Percentiles rank a stretch among this genome's conserved stretches.
phyloP scores from a whole-genome alignment of 2,113 vertebrate species.

The Anguilla rostrata region DNA sequence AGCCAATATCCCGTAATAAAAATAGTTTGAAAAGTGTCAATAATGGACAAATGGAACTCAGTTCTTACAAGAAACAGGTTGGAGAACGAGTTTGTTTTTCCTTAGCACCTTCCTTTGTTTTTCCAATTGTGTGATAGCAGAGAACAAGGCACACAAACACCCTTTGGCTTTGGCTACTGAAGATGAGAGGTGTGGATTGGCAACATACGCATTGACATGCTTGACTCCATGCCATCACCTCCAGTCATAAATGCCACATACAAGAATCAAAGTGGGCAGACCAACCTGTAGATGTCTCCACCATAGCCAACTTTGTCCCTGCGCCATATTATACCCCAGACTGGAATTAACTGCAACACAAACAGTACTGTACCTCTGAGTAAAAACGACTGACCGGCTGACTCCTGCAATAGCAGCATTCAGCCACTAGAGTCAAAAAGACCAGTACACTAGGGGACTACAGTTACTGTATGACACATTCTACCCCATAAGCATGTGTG shows the following conservation, averaged over 20 bases:
- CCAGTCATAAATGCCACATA: not conserved
- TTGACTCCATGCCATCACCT: not conserved
- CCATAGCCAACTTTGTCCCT: too few relatives aligned
- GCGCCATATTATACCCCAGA: not conserved
- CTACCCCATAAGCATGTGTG: too few relatives aligned
- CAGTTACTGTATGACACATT: too few relatives aligned
- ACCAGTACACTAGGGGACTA: too few relatives aligned
- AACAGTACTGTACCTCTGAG: not conserved
- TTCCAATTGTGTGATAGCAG: not conserved
- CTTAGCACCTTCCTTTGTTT: not conserved
- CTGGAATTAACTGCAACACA: not conserved
- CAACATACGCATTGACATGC: not conserved
- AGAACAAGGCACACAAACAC: not conserved
- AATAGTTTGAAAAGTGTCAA: too few relatives aligned
- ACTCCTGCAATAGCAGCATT: too few relatives aligned
- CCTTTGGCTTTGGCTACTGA: too few relatives aligned
- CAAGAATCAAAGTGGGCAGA: not conserved
- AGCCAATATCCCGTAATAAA: too few relatives aligned
- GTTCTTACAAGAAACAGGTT: not conserved
- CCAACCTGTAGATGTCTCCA: not conserved
- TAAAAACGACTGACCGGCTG: too few relatives aligned
- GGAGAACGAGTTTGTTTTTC: not conserved
- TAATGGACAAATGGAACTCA: too few relatives aligned
- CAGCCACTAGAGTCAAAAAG: too few relatives aligned
- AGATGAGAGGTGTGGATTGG: too few relatives aligned